phyloP scores from a whole-genome alignment of 2,888 invertebrate species.

The Ectropis crepuscularia region DNA sequence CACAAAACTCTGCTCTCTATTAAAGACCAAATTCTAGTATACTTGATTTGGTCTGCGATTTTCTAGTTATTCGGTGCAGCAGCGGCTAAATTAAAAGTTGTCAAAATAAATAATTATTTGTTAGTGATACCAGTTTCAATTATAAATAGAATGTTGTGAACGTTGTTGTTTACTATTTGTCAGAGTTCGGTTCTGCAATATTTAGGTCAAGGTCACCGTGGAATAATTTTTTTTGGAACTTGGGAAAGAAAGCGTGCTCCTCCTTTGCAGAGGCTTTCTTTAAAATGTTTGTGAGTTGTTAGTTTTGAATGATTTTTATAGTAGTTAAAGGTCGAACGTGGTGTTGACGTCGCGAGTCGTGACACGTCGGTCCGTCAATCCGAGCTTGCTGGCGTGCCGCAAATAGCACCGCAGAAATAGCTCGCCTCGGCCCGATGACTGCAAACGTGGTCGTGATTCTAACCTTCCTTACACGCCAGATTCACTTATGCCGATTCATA shows the following conservation, averaged over 20 bases:
- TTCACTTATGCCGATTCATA: slow-evolving; percentile 45
- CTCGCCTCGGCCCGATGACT: slow-evolving; percentile 78
- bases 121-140: slow-evolving; percentile 35
- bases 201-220: slow-evolving; percentile 80
- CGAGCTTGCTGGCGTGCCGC: slow-evolving; percentile 78
- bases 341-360: slow-evolving; percentile 67
- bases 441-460: slow-evolving; percentile 80
- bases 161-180: slow-evolving; percentile 44
- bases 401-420: slow-evolving; percentile 81
- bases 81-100: slow-evolving; percentile 13
- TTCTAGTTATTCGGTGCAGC: slow-evolving; percentile 14
- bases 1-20: slow-evolving; percentile 24
- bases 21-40: slow-evolving; percentile 15
- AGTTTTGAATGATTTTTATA: slow-evolving; percentile 53
- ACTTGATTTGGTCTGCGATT: slow-evolving; percentile 5
- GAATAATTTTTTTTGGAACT: slow-evolving; percentile 43
- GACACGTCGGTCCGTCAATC: slow-evolving; percentile 83
- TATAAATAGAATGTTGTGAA: slow-evolving; percentile 54
- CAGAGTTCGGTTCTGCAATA: slow-evolving; percentile 54
- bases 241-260: slow-evolving; percentile 16
- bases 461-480: slow-evolving; percentile 61
- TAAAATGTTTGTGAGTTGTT: slow-evolving; percentile 24
- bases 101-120: slow-evolving; percentile 20
- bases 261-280: slow-evolving; percentile 9
- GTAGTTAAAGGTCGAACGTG: slow-evolving; percentile 64